A percentile compares a stretch with the other conserved stretches of the same genome.
Evolutionary conservation across 37 sponge, comb jelly and placozoan genomes (phyloP).

Genomic region (Amphimedon queenslandica): DNA sequence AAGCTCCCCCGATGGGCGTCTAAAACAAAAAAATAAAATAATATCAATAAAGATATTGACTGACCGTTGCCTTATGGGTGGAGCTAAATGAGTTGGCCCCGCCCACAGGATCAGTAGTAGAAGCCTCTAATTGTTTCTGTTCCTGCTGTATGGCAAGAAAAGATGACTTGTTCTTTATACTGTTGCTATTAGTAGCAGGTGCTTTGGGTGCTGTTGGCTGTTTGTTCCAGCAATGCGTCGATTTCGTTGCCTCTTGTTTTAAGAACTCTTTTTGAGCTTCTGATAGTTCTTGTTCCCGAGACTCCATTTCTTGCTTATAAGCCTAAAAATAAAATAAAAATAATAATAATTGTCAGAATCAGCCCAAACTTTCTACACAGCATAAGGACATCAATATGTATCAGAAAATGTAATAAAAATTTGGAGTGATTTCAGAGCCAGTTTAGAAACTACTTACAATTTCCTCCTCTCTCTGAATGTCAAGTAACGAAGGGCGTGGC

Average conservation of each 20-base stretch:
- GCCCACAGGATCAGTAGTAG: too few relatives aligned
- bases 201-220: background rate
- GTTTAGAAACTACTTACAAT: too few relatives aligned
- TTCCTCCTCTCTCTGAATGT: conserved; percentile 75
- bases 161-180: too few relatives aligned
- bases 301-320: background rate
- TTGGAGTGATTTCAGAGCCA: too few relatives aligned
- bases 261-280: background rate
- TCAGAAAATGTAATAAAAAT: too few relatives aligned
- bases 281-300: background rate
- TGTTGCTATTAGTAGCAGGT: too few relatives aligned
- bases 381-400: too few relatives aligned
- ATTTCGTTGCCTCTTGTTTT: background rate
- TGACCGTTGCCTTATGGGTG: too few relatives aligned
- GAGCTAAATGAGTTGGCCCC: too few relatives aligned
- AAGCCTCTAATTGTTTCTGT: background rate
- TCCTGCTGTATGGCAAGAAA: conserved; percentile 72
- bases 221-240: background rate
- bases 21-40: background rate
- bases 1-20: background rate
- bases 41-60: too few relatives aligned
- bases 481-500: conserved; percentile 56
- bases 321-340: conserved; percentile 1
- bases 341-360: too few relatives aligned
- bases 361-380: too few relatives aligned